Percentiles rank a stretch among this genome's conserved stretches.
Evolutionary conservation across 2,888 invertebrate species (phyloP).

Genomic region (Dermolepida albohirtum): DNA sequence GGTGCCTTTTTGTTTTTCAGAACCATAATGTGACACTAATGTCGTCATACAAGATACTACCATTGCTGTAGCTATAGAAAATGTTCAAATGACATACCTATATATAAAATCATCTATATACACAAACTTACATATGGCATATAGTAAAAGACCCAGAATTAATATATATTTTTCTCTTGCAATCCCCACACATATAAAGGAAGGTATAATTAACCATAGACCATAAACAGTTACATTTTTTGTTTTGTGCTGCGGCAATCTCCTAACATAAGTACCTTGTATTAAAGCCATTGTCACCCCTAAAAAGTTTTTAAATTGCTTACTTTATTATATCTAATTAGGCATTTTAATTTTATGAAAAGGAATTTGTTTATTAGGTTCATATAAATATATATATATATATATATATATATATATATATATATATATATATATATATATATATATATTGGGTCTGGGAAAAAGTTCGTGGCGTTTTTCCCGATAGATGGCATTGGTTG

Average conservation of each 20-base stretch:
- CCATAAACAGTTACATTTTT: slow-evolving; percentile 79
- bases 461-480: too few species aligned
- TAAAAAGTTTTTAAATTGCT: slow-evolving; percentile 52
- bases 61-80: slow-evolving; percentile 81
- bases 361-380: too few species aligned
- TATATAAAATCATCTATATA: slow-evolving; percentile 24
- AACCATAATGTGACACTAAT: slow-evolving; percentile 86
- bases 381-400: too few species aligned
- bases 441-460: too few species aligned
- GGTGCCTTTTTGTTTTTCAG: slow-evolving; percentile 87
- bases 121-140: slow-evolving; percentile 84
- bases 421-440: too few species aligned
- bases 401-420: too few species aligned
- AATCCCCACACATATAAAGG: slow-evolving; percentile 86
- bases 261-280: slow-evolving; percentile 90
- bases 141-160: slow-evolving; percentile 86
- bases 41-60: slow-evolving; percentile 97
- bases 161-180: slow-evolving; percentile 74
- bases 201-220: slow-evolving; percentile 85
- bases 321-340: too few species aligned
- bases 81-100: slow-evolving; percentile 26
- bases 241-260: slow-evolving; percentile 79
- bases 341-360: too few species aligned
- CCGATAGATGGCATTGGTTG: too few species aligned
- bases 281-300: slow-evolving; percentile 88